Percentiles rank a stretch among this genome's conserved stretches.
Conservation (phyloP, 2,888 invertebrate species). For the Meteorus colon region DNA sequence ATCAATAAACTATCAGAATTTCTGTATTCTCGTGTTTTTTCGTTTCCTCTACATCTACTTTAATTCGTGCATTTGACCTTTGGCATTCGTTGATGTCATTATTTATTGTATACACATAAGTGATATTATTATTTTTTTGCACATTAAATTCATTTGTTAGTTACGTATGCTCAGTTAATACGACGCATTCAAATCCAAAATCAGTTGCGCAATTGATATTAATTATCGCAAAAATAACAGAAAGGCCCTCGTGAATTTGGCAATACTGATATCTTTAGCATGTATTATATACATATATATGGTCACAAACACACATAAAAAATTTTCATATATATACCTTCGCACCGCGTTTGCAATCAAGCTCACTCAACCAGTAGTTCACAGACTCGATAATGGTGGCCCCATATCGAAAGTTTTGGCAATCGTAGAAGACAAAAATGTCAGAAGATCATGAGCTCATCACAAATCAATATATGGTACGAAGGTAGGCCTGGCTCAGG, state of each 20-base stretch:
- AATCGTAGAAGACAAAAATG: background rate
- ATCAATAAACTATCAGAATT: constrained; percentile 23
- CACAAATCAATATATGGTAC: constrained; percentile 68
- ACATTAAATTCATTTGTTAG: background rate
- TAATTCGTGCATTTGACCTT: constrained; percentile 30
- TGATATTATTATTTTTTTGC: background rate
- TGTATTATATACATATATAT: constrained; percentile 1
- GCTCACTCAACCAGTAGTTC: background rate
- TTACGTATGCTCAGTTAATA: background rate
- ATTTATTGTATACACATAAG: background rate
- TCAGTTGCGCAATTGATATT: background rate
- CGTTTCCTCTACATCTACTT: background rate
- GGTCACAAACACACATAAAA: background rate
- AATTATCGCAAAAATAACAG: background rate
- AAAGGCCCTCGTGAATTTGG: constrained; percentile 20
- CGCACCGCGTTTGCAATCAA: constrained; percentile 21
- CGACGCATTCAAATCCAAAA: background rate
- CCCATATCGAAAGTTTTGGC: background rate
- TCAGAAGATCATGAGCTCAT: constrained; percentile 39
- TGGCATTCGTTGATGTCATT: constrained; percentile 38
- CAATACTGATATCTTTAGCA: constrained; percentile 21
- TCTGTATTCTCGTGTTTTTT: background rate
- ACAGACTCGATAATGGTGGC: background rate
- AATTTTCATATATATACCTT: constrained; percentile 10
- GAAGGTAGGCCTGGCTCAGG: constrained; percentile 75